These are phyloP conservation scores for Manis pentadactyla DNA, from an alignment of 2,797 vertebrate species.

Conservation along the genomic window DNA sequence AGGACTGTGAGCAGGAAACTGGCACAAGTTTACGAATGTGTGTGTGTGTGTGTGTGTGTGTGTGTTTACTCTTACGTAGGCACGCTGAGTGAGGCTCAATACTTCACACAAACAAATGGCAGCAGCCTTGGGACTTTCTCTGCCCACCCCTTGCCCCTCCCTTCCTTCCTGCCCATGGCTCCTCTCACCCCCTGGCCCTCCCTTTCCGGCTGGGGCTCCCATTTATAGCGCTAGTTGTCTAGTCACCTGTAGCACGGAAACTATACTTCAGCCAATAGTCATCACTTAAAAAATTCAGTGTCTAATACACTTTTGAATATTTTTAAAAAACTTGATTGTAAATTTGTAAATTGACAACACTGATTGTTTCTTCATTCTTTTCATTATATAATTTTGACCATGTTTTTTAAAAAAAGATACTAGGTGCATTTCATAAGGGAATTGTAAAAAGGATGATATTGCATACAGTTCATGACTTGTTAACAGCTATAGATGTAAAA, in stretches of 20 bases:
- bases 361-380: conserved; percentile 35
- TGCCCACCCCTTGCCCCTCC: background rate
- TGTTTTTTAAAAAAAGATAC: conserved; percentile 15
- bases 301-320: background rate
- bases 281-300: background rate
- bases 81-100: background rate
- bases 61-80: accelerated
- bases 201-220: background rate
- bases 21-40: background rate
- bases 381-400: background rate
- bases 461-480: conserved; percentile 27
- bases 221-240: background rate
- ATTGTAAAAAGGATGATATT: background rate
- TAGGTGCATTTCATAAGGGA: background rate
- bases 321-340: background rate
- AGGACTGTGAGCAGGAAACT: background rate
- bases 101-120: background rate
- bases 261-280: background rate
- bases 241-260: background rate
- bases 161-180: background rate
- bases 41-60: background rate
- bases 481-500: conserved; percentile 48
- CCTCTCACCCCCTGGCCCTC: accelerated
- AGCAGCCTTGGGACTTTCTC: background rate
- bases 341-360: background rate